Base-by-base conservation (phyloP, 2,797 vertebrate genomes). In the Pseudopleuronectes americanus region DNA sequence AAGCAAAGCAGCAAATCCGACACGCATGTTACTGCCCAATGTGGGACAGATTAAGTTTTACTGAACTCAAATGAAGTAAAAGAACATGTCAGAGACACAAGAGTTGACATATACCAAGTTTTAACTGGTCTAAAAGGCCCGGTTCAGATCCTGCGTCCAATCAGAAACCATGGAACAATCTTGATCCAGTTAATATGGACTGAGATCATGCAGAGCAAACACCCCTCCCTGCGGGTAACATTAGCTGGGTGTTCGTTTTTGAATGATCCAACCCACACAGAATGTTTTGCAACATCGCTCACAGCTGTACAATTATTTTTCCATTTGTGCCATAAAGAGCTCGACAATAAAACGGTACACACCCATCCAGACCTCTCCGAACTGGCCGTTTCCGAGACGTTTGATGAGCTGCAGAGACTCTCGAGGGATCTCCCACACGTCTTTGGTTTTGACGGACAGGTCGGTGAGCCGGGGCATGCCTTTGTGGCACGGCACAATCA, bases 361-460 rank as follows among this genome's bases (percentile, higher is more conserved):
- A 99, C 98, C 98, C 97, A 99, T 99, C 98, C 97, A 99, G 94
- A 99, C 98, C 93, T 99, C 98, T 92, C 97, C 98, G 76, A 99
- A 99, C 96, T 99, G 98, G 88, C 98, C 98, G 85, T 99, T 99
- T 89, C 98, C 98, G 87, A 99, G 96, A 89, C 97, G 97, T 92
- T 99, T 99, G 95, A 99, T 98, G 94, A 99, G 96, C 95, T 99
- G 97, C 92, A 99, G 97, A 68, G 98, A 99, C 94, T 99, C 98
- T 90, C 98, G 94, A 71, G 97, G 97, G 93, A 99, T 99, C 95
- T 99, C 98, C 98, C 98, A 99, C 94, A 99, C 97, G 94, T 99
- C 98, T 98, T 99, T 99, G 97, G 97, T 99, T 97, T 99, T 99
- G 95, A 99, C 97, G 84, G 98, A 99, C 94, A 99, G 95, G 95